Conservation (phyloP, 2,888 invertebrate species). For the Stenodema calcarata region DNA sequence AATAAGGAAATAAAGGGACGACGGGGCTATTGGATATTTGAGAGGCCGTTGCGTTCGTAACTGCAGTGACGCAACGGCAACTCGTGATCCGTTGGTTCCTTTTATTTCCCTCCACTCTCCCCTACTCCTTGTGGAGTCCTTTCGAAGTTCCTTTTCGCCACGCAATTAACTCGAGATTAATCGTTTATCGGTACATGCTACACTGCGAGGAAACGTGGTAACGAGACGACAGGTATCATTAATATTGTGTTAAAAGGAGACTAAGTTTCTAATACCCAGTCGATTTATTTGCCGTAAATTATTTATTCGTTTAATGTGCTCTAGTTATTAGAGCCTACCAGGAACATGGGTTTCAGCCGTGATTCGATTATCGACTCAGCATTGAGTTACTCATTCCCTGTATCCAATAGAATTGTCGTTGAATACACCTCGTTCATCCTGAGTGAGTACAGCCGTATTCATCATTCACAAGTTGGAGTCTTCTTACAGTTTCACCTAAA, state of each 20-base stretch:
- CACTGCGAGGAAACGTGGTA: neutral
- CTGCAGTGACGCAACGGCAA: neutral
- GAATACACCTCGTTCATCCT: too few species aligned
- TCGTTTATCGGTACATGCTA: neutral
- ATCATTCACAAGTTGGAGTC: too few species aligned
- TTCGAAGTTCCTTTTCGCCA: neutral
- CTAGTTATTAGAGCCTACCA: neutral
- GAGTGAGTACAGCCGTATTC: too few species aligned
- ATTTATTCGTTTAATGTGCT: neutral
- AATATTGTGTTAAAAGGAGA: neutral
- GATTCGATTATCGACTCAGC: too few species aligned
- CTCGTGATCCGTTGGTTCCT: constrained; percentile 5
- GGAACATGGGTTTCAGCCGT: too few species aligned
- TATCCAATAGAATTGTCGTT: too few species aligned
- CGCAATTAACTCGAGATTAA: neutral
- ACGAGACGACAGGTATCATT: neutral
- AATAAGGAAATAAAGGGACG: neutral
- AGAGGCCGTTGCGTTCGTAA: constrained; percentile 13
- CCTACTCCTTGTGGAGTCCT: neutral
- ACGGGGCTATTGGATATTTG: constrained; percentile 5
- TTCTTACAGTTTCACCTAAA: too few species aligned
- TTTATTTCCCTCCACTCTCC: neutral
- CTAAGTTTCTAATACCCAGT: neutral
- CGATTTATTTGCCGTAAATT: neutral
- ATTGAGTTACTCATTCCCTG: too few species aligned